A percentile compares a stretch with the other conserved stretches of the same genome.
phyloP scores from a whole-genome alignment of 2,113 vertebrate genomes.

The Aegypius monachus region DNA sequence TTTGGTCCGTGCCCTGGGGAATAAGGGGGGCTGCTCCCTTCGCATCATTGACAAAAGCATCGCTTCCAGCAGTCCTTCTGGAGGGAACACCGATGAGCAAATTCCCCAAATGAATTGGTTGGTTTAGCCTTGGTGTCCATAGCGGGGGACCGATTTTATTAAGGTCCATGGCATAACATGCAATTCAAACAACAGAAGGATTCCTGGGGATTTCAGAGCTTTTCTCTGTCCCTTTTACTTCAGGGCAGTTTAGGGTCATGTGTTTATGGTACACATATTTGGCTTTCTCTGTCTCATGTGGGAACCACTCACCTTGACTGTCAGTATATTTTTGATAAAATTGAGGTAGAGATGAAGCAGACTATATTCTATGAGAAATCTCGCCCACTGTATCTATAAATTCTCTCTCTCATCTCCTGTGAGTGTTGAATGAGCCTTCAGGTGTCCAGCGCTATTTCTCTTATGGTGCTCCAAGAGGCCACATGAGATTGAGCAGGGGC shows the following conservation, averaged over 20 bases:
- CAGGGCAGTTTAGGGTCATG: background rate
- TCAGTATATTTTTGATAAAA: slow-evolving; percentile 2
- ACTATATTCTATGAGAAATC: background rate
- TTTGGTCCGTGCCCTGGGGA: background rate
- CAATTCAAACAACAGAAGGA: background rate
- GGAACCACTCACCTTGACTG: background rate
- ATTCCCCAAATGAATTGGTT: background rate
- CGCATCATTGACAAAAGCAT: background rate
- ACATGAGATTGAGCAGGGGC: background rate
- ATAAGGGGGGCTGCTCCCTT: background rate
- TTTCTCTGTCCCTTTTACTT: background rate
- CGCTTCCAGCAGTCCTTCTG: background rate
- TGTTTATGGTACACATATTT: background rate
- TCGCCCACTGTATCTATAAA: slow-evolving; percentile 7
- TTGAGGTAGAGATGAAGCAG: slow-evolving; percentile 31
- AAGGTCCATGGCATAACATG: background rate
- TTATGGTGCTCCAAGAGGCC: slow-evolving; percentile 42
- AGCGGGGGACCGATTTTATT: background rate
- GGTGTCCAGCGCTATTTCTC: background rate
- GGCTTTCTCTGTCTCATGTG: background rate
- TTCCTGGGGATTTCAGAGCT: background rate
- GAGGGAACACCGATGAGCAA: background rate
- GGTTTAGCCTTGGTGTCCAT: background rate
- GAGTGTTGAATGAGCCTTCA: slow-evolving; percentile 36
- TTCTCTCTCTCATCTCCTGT: slow-evolving; percentile 9